phyloP scores from a whole-genome alignment of 2,113 vertebrate genomes.

The Brevimyrus niger region DNA sequence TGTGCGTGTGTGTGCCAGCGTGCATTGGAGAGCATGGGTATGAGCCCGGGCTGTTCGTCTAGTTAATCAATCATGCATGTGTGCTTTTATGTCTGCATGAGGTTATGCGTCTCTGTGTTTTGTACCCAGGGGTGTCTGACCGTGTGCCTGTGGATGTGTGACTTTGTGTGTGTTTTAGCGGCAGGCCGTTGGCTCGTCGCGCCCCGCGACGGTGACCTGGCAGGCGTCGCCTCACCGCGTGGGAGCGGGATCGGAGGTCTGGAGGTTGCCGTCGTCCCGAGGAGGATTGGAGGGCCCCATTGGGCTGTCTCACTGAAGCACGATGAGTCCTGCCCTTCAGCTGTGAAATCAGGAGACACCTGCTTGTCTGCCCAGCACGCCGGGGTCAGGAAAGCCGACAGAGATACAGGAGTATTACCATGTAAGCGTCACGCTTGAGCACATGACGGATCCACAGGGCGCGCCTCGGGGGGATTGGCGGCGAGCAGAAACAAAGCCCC shows the following conservation, averaged over 20 bases:
- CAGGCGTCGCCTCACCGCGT: neutral
- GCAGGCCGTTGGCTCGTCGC: neutral
- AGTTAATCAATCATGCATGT: neutral
- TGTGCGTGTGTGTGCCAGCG: neutral
- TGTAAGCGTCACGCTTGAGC: neutral
- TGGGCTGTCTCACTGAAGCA: neutral
- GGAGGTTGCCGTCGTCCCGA: slow-evolving; percentile 11
- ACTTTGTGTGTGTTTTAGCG: neutral
- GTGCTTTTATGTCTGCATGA: neutral
- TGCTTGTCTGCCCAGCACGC: neutral
- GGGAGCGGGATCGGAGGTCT: slow-evolving; percentile 12
- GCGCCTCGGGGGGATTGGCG: neutral
- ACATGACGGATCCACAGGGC: neutral
- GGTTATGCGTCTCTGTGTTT: neutral
- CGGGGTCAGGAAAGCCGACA: neutral
- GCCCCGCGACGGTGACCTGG: neutral
- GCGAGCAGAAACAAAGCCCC: neutral
- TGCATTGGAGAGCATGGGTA: neutral
- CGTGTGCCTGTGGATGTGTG: neutral
- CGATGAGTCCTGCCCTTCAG: neutral
- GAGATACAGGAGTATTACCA: neutral
- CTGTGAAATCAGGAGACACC: slow-evolving; percentile 7
- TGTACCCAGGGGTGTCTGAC: neutral
- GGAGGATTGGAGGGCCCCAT: neutral
- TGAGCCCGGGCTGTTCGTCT: neutral